Base-by-base conservation (phyloP, 1,140 invertebrate species). In the Diprion similis region DNA sequence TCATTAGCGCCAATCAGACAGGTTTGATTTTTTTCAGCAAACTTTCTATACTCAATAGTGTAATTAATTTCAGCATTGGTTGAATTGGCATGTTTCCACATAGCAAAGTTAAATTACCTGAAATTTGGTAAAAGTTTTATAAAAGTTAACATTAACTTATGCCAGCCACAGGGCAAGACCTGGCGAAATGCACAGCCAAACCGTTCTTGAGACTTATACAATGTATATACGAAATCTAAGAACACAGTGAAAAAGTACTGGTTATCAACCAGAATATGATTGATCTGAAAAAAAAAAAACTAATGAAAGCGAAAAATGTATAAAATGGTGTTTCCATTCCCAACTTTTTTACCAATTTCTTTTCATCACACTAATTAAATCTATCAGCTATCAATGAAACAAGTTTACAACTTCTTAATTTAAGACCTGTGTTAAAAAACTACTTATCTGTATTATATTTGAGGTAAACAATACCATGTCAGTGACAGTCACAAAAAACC, bases 121-220 rank as follows among this genome's bases (percentile, higher is more conserved):
- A 59, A 59, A 59, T 59, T 59, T 59, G 51, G 51, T 17, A 1
- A 37, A 17, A 59, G 6, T 59, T 59, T 59, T 59, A 59, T 59
- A 59, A 15, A 59, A 59, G 51, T 59, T 15, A 15, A 59, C n/a
- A 59, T 59, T 17, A 8, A 59, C n/a, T 59, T 4, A 59, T 59
- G 51, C 51, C 51, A 59, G 51, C n/a, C 51, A 59, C 51, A 9
- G n/a, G 51, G 51, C 51, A 59, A 59, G 51, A 59, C 51, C 51
- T 59, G 51, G 51, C 51, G 51, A 13, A 15, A 59, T 17, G 51
- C 51, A 59, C 51, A 59, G 51, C 51, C 51, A 8, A 59, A 59
- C 0, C 24, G 24, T 37, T 6, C 24, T 37, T 37, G 24, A 37
- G 24, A 3, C 24, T 6, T 37, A 37, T 37, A 37, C 24, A 37